phyloP scores from a whole-genome alignment of 2,888 invertebrate species.

The Drosophila anomalata region DNA sequence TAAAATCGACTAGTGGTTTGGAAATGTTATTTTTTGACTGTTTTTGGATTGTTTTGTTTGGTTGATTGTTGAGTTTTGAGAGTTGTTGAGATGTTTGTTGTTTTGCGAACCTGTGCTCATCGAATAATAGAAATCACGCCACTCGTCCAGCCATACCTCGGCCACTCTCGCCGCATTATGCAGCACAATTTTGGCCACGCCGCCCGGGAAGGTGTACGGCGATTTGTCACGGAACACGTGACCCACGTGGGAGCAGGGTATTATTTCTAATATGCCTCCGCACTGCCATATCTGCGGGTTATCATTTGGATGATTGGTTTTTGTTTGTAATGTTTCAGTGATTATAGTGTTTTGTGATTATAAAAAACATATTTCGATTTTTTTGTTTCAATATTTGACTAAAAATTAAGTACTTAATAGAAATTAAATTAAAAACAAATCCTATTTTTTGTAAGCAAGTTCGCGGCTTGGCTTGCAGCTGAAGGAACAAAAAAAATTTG shows the following conservation, averaged over 20 bases:
- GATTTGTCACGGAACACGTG: slow-evolving; percentile 99
- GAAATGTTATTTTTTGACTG: slow-evolving; percentile 34
- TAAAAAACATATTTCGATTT: slow-evolving; percentile 26
- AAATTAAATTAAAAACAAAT: slow-evolving; percentile 38
- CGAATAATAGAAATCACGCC: slow-evolving; percentile 99
- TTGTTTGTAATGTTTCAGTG: slow-evolving; percentile 70
- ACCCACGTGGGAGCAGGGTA: slow-evolving; percentile 97
- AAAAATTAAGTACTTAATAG: slow-evolving; percentile 11
- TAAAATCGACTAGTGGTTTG: slow-evolving; percentile 41
- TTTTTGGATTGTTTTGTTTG: slow-evolving; percentile 21
- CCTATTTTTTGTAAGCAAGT: slow-evolving; percentile 30
- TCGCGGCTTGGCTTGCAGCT: slow-evolving; percentile 74
- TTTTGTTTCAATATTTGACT: slow-evolving; percentile 10
- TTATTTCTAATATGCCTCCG: slow-evolving; percentile 97
- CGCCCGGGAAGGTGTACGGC: slow-evolving; percentile 99
- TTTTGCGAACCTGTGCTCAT: slow-evolving; percentile 96
- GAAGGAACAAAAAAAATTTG: slow-evolving; percentile 12
- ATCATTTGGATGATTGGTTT: slow-evolving; percentile 39
- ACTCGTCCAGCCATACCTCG: slow-evolving; percentile 99
- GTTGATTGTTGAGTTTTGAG: slow-evolving; percentile 22
- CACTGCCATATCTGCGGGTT: slow-evolving; percentile 95
- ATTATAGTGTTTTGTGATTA: slow-evolving; percentile 41
- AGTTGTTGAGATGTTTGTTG: slow-evolving; percentile 2
- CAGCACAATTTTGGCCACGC: slow-evolving; percentile 97
- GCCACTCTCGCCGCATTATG: slow-evolving; percentile 99